phyloP scores from a whole-genome alignment of 2,888 invertebrate genomes.

The Agonopterix alstromeriana region DNA sequence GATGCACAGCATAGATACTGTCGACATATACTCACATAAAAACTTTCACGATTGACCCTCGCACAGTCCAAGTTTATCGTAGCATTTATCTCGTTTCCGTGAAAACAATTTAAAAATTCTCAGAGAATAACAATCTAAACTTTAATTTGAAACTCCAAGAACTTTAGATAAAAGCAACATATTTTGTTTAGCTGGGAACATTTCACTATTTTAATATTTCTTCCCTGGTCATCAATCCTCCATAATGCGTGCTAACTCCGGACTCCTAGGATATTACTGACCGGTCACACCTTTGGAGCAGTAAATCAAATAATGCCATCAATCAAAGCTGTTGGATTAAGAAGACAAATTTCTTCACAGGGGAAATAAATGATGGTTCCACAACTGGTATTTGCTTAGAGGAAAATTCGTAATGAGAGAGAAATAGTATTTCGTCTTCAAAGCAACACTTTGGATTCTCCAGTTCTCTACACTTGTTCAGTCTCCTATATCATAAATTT shows the following conservation, averaged over 20 bases:
- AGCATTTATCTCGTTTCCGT: slow-evolving; percentile 61
- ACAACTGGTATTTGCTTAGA: no score
- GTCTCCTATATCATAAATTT: background rate
- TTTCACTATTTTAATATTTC: background rate
- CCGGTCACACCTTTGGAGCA: slow-evolving; percentile 6
- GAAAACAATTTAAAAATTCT: slow-evolving; percentile 47
- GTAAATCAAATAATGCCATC: slow-evolving; percentile 9
- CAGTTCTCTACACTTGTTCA: background rate
- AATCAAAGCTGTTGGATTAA: slow-evolving; percentile 5
- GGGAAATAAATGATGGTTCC: no score
- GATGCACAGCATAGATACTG: slow-evolving; percentile 12
- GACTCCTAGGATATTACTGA: slow-evolving; percentile 4
- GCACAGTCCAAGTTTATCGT: slow-evolving; percentile 44
- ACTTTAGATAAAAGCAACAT: no score
- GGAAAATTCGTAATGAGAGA: no score
- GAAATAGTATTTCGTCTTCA: no score
- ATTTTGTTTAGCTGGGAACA: no score
- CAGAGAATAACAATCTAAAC: no score
- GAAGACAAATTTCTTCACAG: slow-evolving; percentile 4
- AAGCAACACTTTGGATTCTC: no score
- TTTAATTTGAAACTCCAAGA: no score
- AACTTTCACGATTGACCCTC: slow-evolving; percentile 43
- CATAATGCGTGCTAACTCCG: no score
- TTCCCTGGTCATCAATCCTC: slow-evolving; percentile 3
- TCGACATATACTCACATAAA: slow-evolving; percentile 26